phyloP scores from a whole-genome alignment of 2,797 vertebrate species.

The Argyrosomus regius region DNA sequence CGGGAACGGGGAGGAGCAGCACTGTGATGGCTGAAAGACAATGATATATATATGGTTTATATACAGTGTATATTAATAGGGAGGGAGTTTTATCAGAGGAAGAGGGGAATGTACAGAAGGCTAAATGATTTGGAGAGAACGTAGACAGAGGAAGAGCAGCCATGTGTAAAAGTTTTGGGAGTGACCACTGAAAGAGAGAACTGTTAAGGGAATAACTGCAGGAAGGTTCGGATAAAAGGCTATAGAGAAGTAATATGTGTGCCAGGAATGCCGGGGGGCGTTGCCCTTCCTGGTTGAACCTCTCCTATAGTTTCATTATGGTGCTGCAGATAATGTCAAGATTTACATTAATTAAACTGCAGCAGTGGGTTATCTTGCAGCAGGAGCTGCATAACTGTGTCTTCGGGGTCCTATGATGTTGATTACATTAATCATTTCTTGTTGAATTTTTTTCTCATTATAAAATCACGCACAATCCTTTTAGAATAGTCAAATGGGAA shows the following conservation, averaged over 20 bases:
- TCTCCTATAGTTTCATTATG: slow-evolving; percentile 52
- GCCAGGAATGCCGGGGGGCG: slow-evolving; percentile 27
- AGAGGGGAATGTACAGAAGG: background rate
- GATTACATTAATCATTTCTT: slow-evolving; percentile 22
- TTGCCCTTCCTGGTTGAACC: slow-evolving; percentile 33
- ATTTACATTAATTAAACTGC: slow-evolving; percentile 75
- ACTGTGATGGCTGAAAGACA: background rate
- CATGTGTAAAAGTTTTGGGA: background rate
- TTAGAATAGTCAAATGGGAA: slow-evolving; percentile 3
- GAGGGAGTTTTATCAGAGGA: background rate
- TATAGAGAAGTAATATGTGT: slow-evolving; percentile 22
- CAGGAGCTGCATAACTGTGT: slow-evolving; percentile 18
- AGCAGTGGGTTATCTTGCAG: slow-evolving; percentile 1
- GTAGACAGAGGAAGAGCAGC: background rate
- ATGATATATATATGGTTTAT: background rate
- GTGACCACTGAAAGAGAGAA: slow-evolving; percentile 2
- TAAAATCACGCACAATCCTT: slow-evolving; percentile 1
- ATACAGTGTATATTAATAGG: background rate
- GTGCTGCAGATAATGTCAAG: slow-evolving; percentile 64
- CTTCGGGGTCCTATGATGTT: slow-evolving; percentile 23
- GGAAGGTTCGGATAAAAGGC: slow-evolving; percentile 21
- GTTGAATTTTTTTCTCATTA: background rate
- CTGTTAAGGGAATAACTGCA: slow-evolving; percentile 10
- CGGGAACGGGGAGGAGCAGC: background rate
- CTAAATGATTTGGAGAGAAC: slow-evolving; percentile 1